phyloP scores from a whole-genome alignment of 2,113 vertebrate genomes.

The Halichoeres trimaculatus region DNA sequence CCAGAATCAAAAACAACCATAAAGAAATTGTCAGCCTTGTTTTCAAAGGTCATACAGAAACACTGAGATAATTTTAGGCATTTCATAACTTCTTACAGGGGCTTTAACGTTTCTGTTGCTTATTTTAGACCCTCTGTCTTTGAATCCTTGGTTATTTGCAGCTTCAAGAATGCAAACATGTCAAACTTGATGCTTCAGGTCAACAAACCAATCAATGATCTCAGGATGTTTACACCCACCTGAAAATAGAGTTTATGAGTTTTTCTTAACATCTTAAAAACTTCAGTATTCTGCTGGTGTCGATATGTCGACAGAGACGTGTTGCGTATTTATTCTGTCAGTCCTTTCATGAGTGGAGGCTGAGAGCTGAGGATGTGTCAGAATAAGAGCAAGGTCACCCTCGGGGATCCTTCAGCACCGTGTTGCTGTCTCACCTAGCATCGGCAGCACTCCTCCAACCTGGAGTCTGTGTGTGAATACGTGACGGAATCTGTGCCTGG shows the following conservation, averaged over 20 bases:
- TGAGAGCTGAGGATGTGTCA: conserved; percentile 34
- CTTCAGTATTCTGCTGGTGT: too few relatives aligned
- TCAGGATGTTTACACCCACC: not conserved
- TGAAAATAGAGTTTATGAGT: too few relatives aligned
- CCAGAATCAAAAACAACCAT: too few relatives aligned
- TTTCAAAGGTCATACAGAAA: too few relatives aligned
- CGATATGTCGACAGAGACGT: conserved; percentile 12
- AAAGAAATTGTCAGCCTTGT: too few relatives aligned
- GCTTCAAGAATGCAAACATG: too few relatives aligned
- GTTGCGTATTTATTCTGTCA: conserved; percentile 13
- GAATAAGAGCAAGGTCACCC: conserved; percentile 54
- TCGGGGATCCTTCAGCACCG: conserved; percentile 21
- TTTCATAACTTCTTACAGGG: too few relatives aligned
- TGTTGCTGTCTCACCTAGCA: conserved; percentile 44
- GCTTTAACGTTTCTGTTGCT: too few relatives aligned
- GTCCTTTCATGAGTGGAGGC: conserved; percentile 1
- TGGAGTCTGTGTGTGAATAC: conserved; percentile 26
- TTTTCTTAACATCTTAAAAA: not conserved
- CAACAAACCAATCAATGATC: not conserved
- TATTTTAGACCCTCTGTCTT: too few relatives aligned
- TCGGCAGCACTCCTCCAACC: conserved; percentile 23
- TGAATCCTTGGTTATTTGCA: too few relatives aligned
- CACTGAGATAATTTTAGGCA: too few relatives aligned
- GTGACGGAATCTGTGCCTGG: conserved; percentile 32
- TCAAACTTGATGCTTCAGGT: not conserved